A percentile compares a stretch with the other conserved stretches of the same genome.
These are phyloP conservation scores for Petrophora chlorosata DNA, from an alignment of 2,888 invertebrate species.

Conservation along the genomic window DNA sequence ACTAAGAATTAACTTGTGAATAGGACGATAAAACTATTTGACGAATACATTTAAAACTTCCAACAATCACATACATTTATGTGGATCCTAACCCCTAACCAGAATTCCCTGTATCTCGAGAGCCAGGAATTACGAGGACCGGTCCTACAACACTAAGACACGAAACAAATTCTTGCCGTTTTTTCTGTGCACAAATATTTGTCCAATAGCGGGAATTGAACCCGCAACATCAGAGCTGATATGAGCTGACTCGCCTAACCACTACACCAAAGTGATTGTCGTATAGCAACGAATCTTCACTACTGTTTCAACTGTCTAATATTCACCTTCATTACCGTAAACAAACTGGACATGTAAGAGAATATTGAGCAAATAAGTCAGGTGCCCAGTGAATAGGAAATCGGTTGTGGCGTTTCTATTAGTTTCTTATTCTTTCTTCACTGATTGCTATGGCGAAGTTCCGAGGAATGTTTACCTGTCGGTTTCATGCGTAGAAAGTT, in stretches of 20 bases:
- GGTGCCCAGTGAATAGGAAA: slow-evolving; percentile 21
- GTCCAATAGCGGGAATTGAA: too few relatives aligned
- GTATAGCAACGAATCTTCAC: neutral
- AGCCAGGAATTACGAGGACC: too few relatives aligned
- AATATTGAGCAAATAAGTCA: slow-evolving; percentile 30
- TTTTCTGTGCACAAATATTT: too few relatives aligned
- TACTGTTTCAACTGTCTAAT: neutral
- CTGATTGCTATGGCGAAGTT: slow-evolving; percentile 11
- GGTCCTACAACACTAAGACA: too few relatives aligned
- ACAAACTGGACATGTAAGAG: slow-evolving; percentile 36
- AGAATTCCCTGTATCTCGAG: too few relatives aligned
- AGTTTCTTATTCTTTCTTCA: slow-evolving; percentile 8
- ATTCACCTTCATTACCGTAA: slow-evolving; percentile 27
- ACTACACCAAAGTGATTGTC: too few relatives aligned
- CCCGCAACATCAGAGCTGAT: too few relatives aligned
- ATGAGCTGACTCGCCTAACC: too few relatives aligned
- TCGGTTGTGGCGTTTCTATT: slow-evolving; percentile 19
- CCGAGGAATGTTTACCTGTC: neutral
- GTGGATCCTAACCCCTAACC: too few relatives aligned
- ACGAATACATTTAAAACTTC: neutral
- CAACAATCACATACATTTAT: neutral
- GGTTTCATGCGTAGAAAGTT: neutral
- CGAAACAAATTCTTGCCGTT: too few relatives aligned
- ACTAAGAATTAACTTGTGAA: too few relatives aligned
- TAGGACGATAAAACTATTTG: neutral